Evolutionary conservation across 2,113 vertebrate species (phyloP), one percentile per base, ranked within the genome.

Genomic region (Mustela nigripes): DNA sequence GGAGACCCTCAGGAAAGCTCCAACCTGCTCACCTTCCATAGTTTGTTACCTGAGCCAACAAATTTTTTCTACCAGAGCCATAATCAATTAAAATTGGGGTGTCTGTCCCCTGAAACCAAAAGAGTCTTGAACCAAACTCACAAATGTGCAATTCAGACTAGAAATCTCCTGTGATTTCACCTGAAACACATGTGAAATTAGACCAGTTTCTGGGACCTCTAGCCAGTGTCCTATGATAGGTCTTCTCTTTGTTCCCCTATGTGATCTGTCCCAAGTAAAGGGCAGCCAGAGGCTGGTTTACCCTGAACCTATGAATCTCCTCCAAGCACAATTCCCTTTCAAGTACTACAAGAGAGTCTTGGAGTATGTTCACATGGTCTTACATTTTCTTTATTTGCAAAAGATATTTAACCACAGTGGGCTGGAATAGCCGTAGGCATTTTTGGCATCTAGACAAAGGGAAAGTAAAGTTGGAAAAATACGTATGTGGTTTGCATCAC

Each of bases 341-440:
- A 56, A 81, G 28, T 89, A 48, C 71, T 39, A 26, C 3, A 2
- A 48, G 18, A 91, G 5, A 83, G 28, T 4, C 63, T 26, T 65
- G 53, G 11, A 50, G 33, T 79, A n/a, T 73, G 36, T 76, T 81
- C 73, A 50, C 22, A 50, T 3, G 18, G 28, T 48, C 28, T 82
- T 71, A 24, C 7, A 36, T 11, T 33, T 76, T 76, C 26, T 89
- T 69, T 42, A 93, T 36, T 58, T 92, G 22, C 22, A 90, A 84
- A 87, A 80, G 31, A 89, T 31, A 85, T 79, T 92, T 62, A 94
- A 89, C n/a, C 79, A 95, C 21, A 84, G 58, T 58, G 26, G 45
- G 7, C 11, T 78, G 21, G 11, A 91, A 33, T 4, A 42, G 24
- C 65, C 36, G 14, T 78, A 28, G 16, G 22, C 15, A 92, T 45